Evolutionary conservation across 2,888 invertebrate genomes (phyloP).

Genomic region (Trichogramma evanescens): DNA sequence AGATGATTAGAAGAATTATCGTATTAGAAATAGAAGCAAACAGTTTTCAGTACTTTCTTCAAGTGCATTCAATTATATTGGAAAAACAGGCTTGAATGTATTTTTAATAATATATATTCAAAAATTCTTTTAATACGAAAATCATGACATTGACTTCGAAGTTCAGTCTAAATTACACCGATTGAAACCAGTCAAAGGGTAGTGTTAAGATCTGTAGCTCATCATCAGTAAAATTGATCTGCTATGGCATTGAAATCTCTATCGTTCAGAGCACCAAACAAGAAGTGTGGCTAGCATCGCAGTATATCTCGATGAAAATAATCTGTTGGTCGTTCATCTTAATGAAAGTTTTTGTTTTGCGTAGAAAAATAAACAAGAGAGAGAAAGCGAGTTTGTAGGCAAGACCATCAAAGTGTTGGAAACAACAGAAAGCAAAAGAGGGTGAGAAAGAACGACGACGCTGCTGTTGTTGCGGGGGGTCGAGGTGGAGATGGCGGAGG

Average conservation of each 20-base stretch:
- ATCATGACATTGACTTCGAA: too few relatives aligned
- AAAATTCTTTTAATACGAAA: too few relatives aligned
- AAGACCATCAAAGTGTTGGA: not conserved
- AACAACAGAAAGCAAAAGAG: slow-evolving; percentile 22
- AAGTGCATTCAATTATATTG: too few relatives aligned
- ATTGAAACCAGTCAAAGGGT: too few relatives aligned
- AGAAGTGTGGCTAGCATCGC: slow-evolving; percentile 17
- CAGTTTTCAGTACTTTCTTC: too few relatives aligned
- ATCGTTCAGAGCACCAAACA: slow-evolving; percentile 24
- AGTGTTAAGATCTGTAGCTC: not conserved
- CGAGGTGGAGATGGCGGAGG: slow-evolving; percentile 19
- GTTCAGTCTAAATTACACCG: too few relatives aligned
- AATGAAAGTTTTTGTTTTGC: too few relatives aligned
- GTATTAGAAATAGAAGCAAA: too few relatives aligned
- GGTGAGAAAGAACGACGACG: slow-evolving; percentile 26
- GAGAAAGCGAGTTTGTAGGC: slow-evolving; percentile 33
- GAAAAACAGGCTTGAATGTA: too few relatives aligned
- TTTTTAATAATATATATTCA: too few relatives aligned
- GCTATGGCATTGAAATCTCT: slow-evolving; percentile 33
- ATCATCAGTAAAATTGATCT: slow-evolving; percentile 19
- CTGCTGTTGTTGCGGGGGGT: not conserved
- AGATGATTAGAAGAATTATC: too few relatives aligned
- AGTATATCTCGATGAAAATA: slow-evolving; percentile 13
- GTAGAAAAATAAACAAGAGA: slow-evolving; percentile 9
- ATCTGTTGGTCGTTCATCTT: slow-evolving; percentile 1